Conservation (phyloP, 2,113 vertebrate genomes). For the Coptodon rendalli region DNA sequence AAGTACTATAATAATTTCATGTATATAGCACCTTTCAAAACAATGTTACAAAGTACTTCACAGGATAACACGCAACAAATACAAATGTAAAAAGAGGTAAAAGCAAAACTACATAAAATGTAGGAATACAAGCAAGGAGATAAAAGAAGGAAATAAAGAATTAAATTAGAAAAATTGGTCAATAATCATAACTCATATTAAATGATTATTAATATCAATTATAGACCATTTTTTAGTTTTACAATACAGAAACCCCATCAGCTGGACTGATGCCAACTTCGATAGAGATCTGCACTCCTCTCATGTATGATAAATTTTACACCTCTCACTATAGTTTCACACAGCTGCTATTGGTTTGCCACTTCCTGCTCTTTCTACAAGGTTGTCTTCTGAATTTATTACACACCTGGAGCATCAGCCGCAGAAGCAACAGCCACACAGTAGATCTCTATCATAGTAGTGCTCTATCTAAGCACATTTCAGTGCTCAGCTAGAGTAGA, state of each 20-base stretch:
- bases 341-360: neutral
- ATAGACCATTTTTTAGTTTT: neutral
- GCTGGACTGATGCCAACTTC: fast-evolving
- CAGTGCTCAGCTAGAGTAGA: neutral
- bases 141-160: neutral
- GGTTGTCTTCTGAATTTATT: neutral
- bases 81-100: too few relatives aligned
- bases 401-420: neutral
- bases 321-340: neutral
- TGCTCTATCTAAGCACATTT: neutral
- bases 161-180: neutral
- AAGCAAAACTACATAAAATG: too few relatives aligned
- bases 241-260: neutral
- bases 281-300: neutral
- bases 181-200: neutral
- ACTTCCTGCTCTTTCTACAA: neutral
- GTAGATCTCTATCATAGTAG: neutral
- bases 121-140: too few relatives aligned
- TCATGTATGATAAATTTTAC: neutral
- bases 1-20: neutral
- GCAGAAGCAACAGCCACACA: neutral
- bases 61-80: neutral
- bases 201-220: neutral
- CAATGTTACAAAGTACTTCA: neutral
- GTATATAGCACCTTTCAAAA: neutral